A percentile compares a stretch with the other conserved stretches of the same genome.
phyloP scores from a whole-genome alignment of 2,888 invertebrate genomes.

The Drosophila paranaensis region DNA sequence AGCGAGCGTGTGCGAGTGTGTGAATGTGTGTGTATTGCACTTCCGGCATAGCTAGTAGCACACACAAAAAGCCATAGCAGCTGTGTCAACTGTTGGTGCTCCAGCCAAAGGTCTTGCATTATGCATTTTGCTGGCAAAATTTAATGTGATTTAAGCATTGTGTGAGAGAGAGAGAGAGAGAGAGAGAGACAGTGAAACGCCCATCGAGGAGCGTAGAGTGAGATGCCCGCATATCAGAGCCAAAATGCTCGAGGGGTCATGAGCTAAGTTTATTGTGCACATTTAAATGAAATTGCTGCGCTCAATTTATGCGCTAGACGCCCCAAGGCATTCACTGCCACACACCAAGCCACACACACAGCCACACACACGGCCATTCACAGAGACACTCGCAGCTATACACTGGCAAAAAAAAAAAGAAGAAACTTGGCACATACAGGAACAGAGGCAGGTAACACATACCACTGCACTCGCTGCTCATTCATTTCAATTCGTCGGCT shows the following conservation, averaged over 20 bases:
- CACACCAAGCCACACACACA: not conserved
- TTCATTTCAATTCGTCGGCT: conserved; percentile 49
- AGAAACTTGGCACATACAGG: not conserved
- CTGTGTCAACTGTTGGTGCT: conserved; percentile 32
- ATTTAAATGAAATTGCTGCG: conserved; percentile 80
- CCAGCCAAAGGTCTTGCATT: conserved; percentile 55
- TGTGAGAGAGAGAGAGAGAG: not conserved
- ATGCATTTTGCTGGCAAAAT: conserved; percentile 69
- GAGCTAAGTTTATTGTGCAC: conserved; percentile 80
- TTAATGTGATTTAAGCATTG: conserved; percentile 73
- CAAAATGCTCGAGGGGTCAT: conserved; percentile 68
- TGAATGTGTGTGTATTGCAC: conserved; percentile 34
- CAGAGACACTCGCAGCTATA: conserved; percentile 13
- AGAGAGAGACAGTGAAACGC: conserved; percentile 6
- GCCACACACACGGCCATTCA: conserved; percentile 1
- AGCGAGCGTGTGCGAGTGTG: conserved; percentile 23
- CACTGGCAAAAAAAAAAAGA: conserved; percentile 15
- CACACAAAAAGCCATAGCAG: conserved; percentile 34
- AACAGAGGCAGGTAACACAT: conserved; percentile 34
- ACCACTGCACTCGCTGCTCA: conserved; percentile 57
- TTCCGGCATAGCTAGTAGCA: conserved; percentile 56
- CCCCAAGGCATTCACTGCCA: conserved; percentile 60
- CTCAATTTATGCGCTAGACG: conserved; percentile 78
- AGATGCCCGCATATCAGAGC: conserved; percentile 17
- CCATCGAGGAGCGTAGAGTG: conserved; percentile 1